Percentiles rank a stretch among this genome's conserved stretches.
Conservation (phyloP, 2,797 vertebrate species). For the Cryptoprocta ferox region DNA sequence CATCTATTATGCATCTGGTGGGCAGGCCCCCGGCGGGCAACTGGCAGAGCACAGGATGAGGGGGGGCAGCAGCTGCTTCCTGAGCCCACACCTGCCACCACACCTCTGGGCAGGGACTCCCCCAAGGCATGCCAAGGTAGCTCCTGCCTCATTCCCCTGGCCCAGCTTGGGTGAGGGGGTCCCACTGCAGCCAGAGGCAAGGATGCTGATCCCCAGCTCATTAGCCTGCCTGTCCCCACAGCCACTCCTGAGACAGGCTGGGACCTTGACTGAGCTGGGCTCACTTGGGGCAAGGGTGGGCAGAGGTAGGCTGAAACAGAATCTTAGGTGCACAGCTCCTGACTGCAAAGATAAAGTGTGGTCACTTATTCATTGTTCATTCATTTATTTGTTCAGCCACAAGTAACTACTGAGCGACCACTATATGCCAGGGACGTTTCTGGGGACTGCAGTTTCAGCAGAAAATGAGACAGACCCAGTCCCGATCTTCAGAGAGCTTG, state of each 20-base stretch:
- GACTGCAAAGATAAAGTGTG: not conserved
- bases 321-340: not conserved
- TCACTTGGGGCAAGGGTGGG: not conserved
- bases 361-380: not conserved
- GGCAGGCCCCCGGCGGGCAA: constrained; percentile 59
- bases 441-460: not conserved
- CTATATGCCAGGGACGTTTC: not conserved
- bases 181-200: not conserved
- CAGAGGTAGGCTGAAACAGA: not conserved
- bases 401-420: not conserved
- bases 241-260: not conserved
- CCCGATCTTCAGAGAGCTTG: not conserved
- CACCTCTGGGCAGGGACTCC: constrained; percentile 26
- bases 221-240: not conserved
- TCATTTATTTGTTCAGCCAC: not conserved
- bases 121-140: constrained; percentile 11
- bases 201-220: not conserved
- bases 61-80: constrained; percentile 62
- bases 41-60: constrained; percentile 11
- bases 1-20: constrained; percentile 76
- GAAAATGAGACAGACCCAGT: not conserved
- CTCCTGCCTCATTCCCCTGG: not conserved
- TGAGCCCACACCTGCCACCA: constrained; percentile 47
- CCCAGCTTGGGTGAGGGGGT: not conserved
- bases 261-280: not conserved